phyloP scores from a whole-genome alignment of 2,888 invertebrate species.

The Acrobasis suavella region DNA sequence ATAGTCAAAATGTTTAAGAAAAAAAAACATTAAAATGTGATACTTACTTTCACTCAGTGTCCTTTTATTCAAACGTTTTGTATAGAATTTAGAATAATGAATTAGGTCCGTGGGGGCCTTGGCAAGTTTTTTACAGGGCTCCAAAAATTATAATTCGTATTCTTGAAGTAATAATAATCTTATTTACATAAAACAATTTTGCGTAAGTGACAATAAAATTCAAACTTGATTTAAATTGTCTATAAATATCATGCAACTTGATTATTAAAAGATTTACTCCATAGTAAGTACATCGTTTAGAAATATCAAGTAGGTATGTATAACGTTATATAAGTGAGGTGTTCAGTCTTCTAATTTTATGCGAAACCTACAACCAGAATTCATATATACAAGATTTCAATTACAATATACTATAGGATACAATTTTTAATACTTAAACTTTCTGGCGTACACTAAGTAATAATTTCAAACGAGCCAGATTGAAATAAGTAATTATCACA shows the following conservation, averaged over 20 bases:
- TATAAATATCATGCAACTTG: slow-evolving; percentile 21
- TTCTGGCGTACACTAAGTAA: not conserved
- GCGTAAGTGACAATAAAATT: not conserved
- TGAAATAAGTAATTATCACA: slow-evolving; percentile 53
- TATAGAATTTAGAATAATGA: not conserved
- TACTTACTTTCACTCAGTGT: too few relatives aligned
- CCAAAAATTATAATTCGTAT: not conserved
- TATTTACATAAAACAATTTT: slow-evolving; percentile 1
- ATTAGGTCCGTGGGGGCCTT: not conserved
- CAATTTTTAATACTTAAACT: not conserved
- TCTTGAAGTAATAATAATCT: not conserved
- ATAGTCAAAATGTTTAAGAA: too few relatives aligned
- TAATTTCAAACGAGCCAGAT: slow-evolving; percentile 27
- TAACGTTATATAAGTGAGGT: slow-evolving; percentile 44
- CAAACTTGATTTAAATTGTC: not conserved
- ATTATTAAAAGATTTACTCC: slow-evolving; percentile 35
- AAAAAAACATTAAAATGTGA: too few relatives aligned
- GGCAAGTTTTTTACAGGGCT: not conserved
- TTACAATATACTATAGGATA: slow-evolving; percentile 4
- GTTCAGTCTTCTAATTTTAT: slow-evolving; percentile 66
- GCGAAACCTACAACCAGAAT: slow-evolving; percentile 31
- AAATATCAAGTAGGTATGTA: slow-evolving; percentile 54
- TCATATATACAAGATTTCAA: slow-evolving; percentile 2
- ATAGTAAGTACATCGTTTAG: slow-evolving; percentile 66
- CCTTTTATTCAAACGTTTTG: not conserved